Base-by-base conservation (phyloP, 2,797 vertebrate genomes). In the Perdix hodgsoniae region DNA sequence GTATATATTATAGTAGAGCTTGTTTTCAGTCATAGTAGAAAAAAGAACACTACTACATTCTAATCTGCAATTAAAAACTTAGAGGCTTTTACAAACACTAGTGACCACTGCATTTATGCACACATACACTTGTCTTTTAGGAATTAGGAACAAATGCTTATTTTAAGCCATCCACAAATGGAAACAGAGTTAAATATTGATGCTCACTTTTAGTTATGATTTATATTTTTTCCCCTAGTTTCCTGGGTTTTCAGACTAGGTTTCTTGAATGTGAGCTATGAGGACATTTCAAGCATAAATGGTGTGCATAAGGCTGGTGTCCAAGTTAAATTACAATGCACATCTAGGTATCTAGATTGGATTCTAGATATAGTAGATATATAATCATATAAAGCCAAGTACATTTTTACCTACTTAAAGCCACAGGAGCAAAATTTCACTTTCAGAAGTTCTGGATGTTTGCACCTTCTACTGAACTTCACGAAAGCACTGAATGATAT, bases 111-210 rank as follows among this genome's bases (percentile, higher is more conserved):
- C 24, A 13, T 27, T 2, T 37, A 13, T 12, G 18, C 29, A 21
- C 56, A 42, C 6, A 33, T 0, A 0, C 8, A 2, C 16, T 37
- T 15, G 2, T 42, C 40, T n/a, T 33, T 33, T 56, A 50, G 78
- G 35, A 63, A 37, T 54, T 23, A 74, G 19, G 29, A 77, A 80
- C 59, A 80, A 92, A 81, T 24, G 13, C 10, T 31, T n/a, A 64
- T 71, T 79, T 81, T 82, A 60, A 88, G 67, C 16, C 4, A 84
- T 16, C 9, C 42, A 60, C 52, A 65, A 61, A 44, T 24, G 6
- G 12, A 16, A 90, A 9, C 67, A 37, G 54, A 69, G 31, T 83
- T 27, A 11, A 42, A 7, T 64, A 76, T 64, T 35, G 39, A 21
- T 45, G 24, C 19, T 17, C 17, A 54, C 12, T 72, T 76, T 47